Evolutionary conservation across 2,888 invertebrate species (phyloP).

Genomic region (Gymnosoma rotundatum): DNA sequence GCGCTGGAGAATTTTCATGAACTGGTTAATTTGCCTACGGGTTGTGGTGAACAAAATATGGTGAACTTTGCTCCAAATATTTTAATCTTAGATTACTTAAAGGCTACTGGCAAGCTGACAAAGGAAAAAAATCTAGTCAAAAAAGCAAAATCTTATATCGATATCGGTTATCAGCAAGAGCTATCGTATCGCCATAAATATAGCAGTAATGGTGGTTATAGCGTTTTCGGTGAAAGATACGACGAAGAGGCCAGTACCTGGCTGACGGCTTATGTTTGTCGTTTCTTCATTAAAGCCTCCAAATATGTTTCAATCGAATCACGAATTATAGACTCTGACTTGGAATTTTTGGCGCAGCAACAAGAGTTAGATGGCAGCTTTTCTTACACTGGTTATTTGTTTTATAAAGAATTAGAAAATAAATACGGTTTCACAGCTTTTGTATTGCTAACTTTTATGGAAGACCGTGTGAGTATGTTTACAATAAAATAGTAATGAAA

Average conservation of each 20-base stretch:
- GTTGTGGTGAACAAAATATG: slow-evolving; percentile 89
- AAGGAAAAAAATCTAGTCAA: slow-evolving; percentile 62
- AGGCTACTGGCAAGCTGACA: slow-evolving; percentile 78
- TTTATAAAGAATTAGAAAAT: slow-evolving; percentile 83
- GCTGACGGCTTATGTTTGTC: slow-evolving; percentile 92
- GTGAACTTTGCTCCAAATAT: slow-evolving; percentile 86
- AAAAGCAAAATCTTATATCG: slow-evolving; percentile 81
- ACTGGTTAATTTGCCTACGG: slow-evolving; percentile 85
- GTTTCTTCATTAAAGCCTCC: slow-evolving; percentile 89
- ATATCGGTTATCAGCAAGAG: slow-evolving; percentile 88
- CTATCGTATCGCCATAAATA: slow-evolving; percentile 86
- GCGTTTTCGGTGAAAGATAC: slow-evolving; percentile 86
- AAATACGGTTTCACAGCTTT: slow-evolving; percentile 90
- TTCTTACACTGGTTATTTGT: slow-evolving; percentile 83
- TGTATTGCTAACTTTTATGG: slow-evolving; percentile 87
- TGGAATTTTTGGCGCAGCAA: slow-evolving; percentile 87
- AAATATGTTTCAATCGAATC: slow-evolving; percentile 87
- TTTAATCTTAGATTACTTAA: slow-evolving; percentile 85
- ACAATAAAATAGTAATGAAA: too few species aligned
- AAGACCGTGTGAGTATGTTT: slow-evolving; percentile 82
- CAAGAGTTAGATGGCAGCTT: slow-evolving; percentile 83
- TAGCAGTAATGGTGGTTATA: slow-evolving; percentile 87
- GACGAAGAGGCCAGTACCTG: slow-evolving; percentile 87
- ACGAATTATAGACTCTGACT: slow-evolving; percentile 85
- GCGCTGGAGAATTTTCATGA: slow-evolving; percentile 84